These are phyloP conservation scores for Habroteleia sp. DNA, from an alignment of 2,888 invertebrate genomes.

Conservation along the genomic window DNA sequence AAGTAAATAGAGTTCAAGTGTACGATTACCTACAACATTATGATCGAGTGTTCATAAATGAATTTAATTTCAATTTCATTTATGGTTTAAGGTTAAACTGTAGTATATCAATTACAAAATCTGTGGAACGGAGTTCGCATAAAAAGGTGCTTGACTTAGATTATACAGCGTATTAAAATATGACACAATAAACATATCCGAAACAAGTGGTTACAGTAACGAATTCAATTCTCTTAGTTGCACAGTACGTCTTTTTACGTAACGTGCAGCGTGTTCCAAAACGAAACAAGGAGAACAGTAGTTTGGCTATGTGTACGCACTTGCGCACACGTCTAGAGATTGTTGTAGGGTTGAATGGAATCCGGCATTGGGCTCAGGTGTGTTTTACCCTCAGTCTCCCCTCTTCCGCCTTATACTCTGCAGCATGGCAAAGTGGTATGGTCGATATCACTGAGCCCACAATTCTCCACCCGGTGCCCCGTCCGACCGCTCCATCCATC, in stretches of 20 bases:
- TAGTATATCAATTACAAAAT: neutral
- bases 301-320: slow-evolving; percentile 50
- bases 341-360: slow-evolving; percentile 61
- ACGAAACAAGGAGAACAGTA: slow-evolving; percentile 47
- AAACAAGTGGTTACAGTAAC: slow-evolving; percentile 52
- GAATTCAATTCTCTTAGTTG: slow-evolving; percentile 47
- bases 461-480: slow-evolving; percentile 64
- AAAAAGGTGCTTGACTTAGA: slow-evolving; percentile 7
- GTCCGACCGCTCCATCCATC: slow-evolving; percentile 60
- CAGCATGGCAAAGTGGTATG: slow-evolving; percentile 73
- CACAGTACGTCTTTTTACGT: slow-evolving; percentile 50
- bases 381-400: slow-evolving; percentile 54
- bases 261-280: slow-evolving; percentile 50
- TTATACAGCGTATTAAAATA: slow-evolving; percentile 30
- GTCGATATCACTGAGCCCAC: slow-evolving; percentile 75
- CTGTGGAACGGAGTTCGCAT: neutral
- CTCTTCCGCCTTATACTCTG: slow-evolving; percentile 46
- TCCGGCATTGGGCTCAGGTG: slow-evolving; percentile 63
- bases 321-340: slow-evolving; percentile 57
- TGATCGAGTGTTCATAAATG: too few relatives aligned
- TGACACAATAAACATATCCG: slow-evolving; percentile 52
- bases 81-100: too few relatives aligned
- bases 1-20: too few relatives aligned
- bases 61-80: too few relatives aligned
- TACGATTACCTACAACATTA: too few relatives aligned